phyloP scores from a whole-genome alignment of 2,113 vertebrate genomes.

The Chloropsis hardwickii region DNA sequence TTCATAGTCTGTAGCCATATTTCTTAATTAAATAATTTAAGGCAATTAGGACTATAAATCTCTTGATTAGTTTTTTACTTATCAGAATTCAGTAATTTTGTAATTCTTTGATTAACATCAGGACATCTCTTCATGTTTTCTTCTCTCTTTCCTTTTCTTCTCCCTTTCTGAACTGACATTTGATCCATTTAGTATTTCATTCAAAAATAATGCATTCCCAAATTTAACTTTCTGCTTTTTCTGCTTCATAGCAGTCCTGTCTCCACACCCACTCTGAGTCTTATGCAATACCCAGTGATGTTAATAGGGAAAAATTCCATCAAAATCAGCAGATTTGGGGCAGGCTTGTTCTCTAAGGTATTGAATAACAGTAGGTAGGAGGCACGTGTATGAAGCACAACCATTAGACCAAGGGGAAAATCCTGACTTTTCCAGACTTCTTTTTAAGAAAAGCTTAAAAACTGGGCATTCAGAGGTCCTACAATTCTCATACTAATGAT shows the following conservation, averaged over 20 bases:
- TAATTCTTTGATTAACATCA: background rate
- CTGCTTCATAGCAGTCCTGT: background rate
- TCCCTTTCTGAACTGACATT: background rate
- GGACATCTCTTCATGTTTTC: background rate
- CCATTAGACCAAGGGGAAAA: background rate
- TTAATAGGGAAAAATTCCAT: background rate
- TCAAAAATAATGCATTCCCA: constrained; percentile 2
- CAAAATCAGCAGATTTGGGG: background rate
- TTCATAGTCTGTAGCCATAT: background rate
- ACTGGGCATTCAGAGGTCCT: background rate
- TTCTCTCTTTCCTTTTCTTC: background rate
- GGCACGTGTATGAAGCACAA: background rate
- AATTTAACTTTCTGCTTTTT: background rate
- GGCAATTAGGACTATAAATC: background rate
- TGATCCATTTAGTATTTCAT: background rate
- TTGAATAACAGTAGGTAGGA: background rate
- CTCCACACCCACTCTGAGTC: background rate
- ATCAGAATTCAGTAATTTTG: background rate
- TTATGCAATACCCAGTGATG: background rate
- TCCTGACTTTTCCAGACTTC: background rate
- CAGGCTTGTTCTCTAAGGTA: background rate
- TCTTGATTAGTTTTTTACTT: background rate
- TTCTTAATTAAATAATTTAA: background rate
- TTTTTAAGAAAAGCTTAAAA: background rate
- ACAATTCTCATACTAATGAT: background rate